Evolutionary conservation across 2,797 vertebrate genomes (phyloP).

Genomic region (Prunella strophiata): DNA sequence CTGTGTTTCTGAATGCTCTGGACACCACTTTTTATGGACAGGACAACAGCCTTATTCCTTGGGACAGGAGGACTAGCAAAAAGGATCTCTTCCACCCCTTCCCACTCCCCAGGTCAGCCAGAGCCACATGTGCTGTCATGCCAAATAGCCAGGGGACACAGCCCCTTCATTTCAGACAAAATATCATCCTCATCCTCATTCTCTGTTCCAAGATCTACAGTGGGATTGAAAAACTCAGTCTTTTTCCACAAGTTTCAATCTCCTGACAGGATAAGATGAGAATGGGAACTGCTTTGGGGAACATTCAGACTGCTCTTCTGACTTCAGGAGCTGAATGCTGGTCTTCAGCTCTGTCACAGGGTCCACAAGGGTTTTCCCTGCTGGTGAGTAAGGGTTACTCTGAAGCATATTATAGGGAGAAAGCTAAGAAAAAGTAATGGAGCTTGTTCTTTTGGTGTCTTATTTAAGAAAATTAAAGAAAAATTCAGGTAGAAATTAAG

Average conservation of each 20-base stretch:
- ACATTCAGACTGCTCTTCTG: background rate
- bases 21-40: background rate
- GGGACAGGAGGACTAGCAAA: background rate
- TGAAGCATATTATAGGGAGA: background rate
- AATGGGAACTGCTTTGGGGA: background rate
- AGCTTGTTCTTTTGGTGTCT: background rate
- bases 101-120: background rate
- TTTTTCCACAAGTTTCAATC: background rate
- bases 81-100: background rate
- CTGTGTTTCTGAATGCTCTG: background rate
- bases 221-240: background rate
- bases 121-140: fast-evolving
- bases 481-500: background rate
- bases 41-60: background rate
- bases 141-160: background rate
- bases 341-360: background rate
- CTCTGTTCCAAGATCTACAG: background rate
- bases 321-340: background rate
- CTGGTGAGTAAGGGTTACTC: background rate
- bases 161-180: background rate
- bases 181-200: background rate
- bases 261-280: background rate
- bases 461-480: background rate
- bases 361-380: background rate
- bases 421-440: background rate